Evolutionary conservation across 37 sponge, comb jelly and placozoan genomes (phyloP), one percentile per base, ranked within the genome.

Genomic region (Tethya wilhelma): DNA sequence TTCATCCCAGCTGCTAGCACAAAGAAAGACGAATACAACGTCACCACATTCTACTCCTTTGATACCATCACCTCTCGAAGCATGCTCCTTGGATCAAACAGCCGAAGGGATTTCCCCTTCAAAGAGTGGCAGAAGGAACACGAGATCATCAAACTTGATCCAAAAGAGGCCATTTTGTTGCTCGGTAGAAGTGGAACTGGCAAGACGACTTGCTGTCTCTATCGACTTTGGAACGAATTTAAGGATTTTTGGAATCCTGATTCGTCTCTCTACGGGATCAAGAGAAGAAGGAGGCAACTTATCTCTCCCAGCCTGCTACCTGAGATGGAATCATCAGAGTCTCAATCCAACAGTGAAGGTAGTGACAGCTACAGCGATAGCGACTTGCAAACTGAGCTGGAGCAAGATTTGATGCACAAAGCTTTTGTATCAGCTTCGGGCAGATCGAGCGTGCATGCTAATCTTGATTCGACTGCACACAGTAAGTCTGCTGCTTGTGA

Each of bases 101-200:
- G 26, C 2, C 36, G 93, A 38, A 45, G 84, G 30, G 92, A 94
- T 62, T 94, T 87, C 43, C 92, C 89, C 22, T 91, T 90, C 74
- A 87, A 90, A 34, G 92, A 74, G 30, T 90, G 87, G 88, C 95
- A 83, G 0, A 80, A 94, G 32, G 95, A 94, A 64, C 84, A 88
- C 71, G 95, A 90, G n/a, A 90, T 90, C 59, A 90, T 94, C 34
- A 84, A 81, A 29, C 71, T 81, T 4, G 37, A 38, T 2, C 37
- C 59, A 2, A 69, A 77, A 19, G 77, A 60, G 17, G 59, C 88
- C 8, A 86, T 90, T 45, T 68, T 94, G 36, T 84, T 94, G 9
- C 77, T 94, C 17, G 94, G 94, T 12, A 59, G 94, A 40, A 94
- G 94, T 87, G 94, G 92, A 0, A 94, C 95, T 38, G 95, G 95